phyloP scores from a whole-genome alignment of 1,140 invertebrate species.

The Agrilus planipennis region DNA sequence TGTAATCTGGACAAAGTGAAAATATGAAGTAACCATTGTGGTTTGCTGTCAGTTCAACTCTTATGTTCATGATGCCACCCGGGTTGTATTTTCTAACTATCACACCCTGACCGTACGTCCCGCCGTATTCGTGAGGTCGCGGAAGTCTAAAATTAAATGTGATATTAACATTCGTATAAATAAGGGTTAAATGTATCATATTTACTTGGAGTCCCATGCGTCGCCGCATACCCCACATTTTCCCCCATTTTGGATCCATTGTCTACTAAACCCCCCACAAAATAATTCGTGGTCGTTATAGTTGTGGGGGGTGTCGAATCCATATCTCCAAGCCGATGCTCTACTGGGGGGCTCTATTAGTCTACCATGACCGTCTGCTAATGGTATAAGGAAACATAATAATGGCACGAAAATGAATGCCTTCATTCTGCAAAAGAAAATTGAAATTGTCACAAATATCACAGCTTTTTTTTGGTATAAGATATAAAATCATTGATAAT shows the following conservation, averaged over 20 bases:
- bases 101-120: conserved; percentile 68
- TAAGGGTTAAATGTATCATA: conserved; percentile 13
- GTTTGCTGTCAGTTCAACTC: conserved; percentile 65
- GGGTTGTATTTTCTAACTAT: conserved; percentile 63
- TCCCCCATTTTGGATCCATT: conserved; percentile 58
- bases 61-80: conserved; percentile 53
- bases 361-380: conserved; percentile 55
- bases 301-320: conserved; percentile 60
- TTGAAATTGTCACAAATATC: too few species aligned
- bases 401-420: too few species aligned
- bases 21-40: conserved; percentile 85
- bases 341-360: conserved; percentile 75
- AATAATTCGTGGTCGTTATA: conserved; percentile 86
- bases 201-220: conserved; percentile 54
- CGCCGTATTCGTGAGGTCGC: conserved; percentile 71
- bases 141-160: conserved; percentile 39
- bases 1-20: conserved; percentile 55
- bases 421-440: too few species aligned
- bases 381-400: too few species aligned
- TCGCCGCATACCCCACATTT: conserved; percentile 86
- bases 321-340: conserved; percentile 69
- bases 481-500: too few species aligned
- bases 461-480: too few species aligned
- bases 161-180: neutral
- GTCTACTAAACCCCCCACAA: conserved; percentile 74